A percentile compares a stretch with the other conserved stretches of the same genome.
phyloP scores from a whole-genome alignment of 1,140 invertebrate species.

The Trichonephila clavipes region DNA sequence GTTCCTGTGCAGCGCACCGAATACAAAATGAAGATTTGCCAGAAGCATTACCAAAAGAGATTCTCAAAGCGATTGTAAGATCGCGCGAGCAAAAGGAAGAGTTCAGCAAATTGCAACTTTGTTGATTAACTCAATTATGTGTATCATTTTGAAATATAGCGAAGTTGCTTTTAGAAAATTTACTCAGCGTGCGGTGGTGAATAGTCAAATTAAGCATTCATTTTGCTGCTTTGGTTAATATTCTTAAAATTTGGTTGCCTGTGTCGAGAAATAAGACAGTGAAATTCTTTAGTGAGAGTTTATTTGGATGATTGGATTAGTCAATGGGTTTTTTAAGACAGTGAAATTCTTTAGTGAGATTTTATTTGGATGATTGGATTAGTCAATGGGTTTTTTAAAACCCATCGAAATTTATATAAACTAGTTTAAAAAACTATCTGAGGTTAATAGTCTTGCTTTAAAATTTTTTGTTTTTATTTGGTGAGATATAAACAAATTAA shows the following conservation, averaged over 20 bases:
- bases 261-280: background rate
- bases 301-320: too few species aligned
- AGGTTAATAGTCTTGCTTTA: too few species aligned
- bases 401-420: too few species aligned
- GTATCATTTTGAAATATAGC: background rate
- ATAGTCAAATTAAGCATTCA: background rate
- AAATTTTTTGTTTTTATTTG: too few species aligned
- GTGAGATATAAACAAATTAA: too few species aligned
- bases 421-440: too few species aligned
- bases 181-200: background rate
- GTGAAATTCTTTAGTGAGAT: too few species aligned
- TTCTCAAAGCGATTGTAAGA: background rate
- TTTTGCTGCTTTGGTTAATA: background rate
- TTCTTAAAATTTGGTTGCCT: background rate
- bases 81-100: background rate
- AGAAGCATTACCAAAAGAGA: background rate
- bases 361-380: too few species aligned
- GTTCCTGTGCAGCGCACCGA: background rate
- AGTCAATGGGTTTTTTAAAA: too few species aligned
- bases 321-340: too few species aligned
- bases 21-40: background rate
- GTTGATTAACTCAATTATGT: constrained; percentile 31
- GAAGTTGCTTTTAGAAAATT: background rate
- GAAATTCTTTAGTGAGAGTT: too few species aligned
- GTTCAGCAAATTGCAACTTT: background rate